These are phyloP conservation scores for Xiphophorus hellerii DNA, from an alignment of 2,113 vertebrate species.

Conservation along the genomic window DNA sequence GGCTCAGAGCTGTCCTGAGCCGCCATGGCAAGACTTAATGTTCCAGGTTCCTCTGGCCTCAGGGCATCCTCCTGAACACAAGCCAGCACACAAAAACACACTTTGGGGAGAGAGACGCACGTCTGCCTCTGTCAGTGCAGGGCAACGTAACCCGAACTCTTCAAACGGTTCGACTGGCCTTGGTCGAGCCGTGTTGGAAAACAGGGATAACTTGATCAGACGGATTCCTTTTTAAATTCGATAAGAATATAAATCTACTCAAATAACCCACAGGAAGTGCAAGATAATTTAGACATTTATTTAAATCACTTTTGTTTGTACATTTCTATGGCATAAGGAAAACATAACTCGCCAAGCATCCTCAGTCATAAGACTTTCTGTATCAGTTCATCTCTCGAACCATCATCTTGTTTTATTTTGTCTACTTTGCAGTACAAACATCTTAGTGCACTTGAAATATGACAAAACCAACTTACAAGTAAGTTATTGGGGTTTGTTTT, in stretches of 20 bases:
- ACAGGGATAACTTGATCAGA: conserved; percentile 9
- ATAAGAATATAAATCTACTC: neutral
- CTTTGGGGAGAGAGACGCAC: conserved; percentile 45
- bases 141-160: conserved; percentile 24
- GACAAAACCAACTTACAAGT: no score
- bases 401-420: no score
- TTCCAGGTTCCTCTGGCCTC: conserved; percentile 72
- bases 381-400: no score
- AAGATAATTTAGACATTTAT: neutral
- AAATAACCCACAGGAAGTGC: neutral
- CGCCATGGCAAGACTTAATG: conserved; percentile 65
- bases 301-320: neutral
- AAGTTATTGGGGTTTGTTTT: no score
- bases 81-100: conserved; percentile 43
- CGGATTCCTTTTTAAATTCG: conserved; percentile 1
- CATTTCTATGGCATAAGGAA: no score
- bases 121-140: conserved; percentile 45
- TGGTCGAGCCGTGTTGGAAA: conserved; percentile 1
- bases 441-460: no score
- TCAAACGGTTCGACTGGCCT: conserved; percentile 29
- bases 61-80: conserved; percentile 59
- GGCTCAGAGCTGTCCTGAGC: conserved; percentile 64
- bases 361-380: no score
- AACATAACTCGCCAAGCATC: no score
- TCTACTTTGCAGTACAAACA: no score